These are phyloP conservation scores for Megalurothrips usitatus DNA, from an alignment of 2,888 invertebrate species.

Conservation along the genomic window DNA sequence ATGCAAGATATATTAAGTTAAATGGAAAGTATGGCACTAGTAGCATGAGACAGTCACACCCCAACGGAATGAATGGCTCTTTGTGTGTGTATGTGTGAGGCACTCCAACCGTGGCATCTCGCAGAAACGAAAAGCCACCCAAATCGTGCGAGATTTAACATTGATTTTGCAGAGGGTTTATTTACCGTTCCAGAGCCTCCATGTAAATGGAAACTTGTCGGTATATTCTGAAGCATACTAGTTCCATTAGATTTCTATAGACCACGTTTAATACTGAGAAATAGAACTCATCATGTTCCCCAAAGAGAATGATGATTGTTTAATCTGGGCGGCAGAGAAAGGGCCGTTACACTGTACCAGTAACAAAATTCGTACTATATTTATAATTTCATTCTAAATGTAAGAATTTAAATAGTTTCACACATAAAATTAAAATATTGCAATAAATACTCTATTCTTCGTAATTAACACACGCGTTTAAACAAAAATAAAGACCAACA, in stretches of 20 bases:
- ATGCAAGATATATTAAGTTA: no score
- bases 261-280: conserved; percentile 21
- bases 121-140: no score
- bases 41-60: no score
- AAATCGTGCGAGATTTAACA: no score
- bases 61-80: no score
- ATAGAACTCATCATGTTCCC: not conserved
- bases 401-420: not conserved
- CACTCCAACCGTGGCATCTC: no score
- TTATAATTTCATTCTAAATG: conserved; percentile 18
- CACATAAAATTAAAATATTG: conserved; percentile 24
- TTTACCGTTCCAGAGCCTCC: no score
- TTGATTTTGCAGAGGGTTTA: no score
- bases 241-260: not conserved
- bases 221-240: not conserved
- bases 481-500: conserved; percentile 23
- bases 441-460: conserved; percentile 28
- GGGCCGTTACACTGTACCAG: conserved; percentile 21
- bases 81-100: no score
- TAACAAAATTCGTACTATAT: conserved; percentile 27
- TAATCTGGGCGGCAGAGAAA: conserved; percentile 22
- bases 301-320: not conserved
- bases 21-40: no score
- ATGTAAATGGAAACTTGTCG: no score
- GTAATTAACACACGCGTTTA: conserved; percentile 18